Evolutionary conservation across 2,888 invertebrate species (phyloP), one percentile per base, ranked within the genome.

Genomic region (Sipha maydis): DNA sequence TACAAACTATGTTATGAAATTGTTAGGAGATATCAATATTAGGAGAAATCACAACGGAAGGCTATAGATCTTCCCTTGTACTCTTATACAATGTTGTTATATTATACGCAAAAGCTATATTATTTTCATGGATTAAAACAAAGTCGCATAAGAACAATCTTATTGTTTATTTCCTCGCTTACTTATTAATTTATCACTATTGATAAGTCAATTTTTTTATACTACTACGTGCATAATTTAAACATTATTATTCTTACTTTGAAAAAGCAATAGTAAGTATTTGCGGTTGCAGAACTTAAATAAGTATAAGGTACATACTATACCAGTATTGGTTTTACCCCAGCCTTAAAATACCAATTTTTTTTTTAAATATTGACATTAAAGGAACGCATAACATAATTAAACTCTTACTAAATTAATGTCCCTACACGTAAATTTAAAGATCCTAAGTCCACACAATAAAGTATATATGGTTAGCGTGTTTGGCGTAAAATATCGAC

Each of bases 391-490:
- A 88, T 88, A 88, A 82, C 67, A 75, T 88, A 82, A 88, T 88
- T 88, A 82, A 88, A 88, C 67, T 82, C 75, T 82, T 88, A 82
- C 82, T 61, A 75, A 88, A 88, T 82, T 82, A 88, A 88, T 75
- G 88, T 88, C 88, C 28, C 82, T 82, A 88, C 61, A 48, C 75
- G 67, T 79, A 54, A 38, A 73, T 80, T 56, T 82, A 88, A 67
- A 75, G 82, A 88, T 88, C 88, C 88, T 88, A 88, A 88, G 82
- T 88, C 80, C 76, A 88, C 88, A 88, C 79, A 76, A 88, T 88
- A 82, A 88, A 88, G 75, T 75, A 75, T 82, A 75, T 67, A 82
- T 25, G 73, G 80, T 75, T 75, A 67, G 88, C 78, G 73, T 85
- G 85, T 82, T 80, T n/a, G 82, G 82, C 80, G 75, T 82, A 88